phyloP scores from a whole-genome alignment of 1,140 invertebrate genomes.

The Saxidomus purpurata region DNA sequence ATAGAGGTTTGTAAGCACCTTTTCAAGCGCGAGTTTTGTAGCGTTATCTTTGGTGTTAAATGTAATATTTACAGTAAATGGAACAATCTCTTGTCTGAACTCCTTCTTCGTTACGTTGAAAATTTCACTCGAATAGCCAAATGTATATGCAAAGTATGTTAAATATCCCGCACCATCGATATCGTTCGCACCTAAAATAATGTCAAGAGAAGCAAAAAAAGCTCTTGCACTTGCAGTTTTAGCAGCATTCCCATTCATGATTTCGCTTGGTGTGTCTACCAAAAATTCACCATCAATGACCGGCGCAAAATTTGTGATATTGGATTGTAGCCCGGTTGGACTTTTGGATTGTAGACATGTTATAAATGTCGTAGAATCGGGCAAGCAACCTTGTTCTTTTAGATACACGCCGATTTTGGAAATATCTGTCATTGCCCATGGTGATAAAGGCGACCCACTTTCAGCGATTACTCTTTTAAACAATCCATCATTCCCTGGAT shows the following conservation, averaged over 20 bases:
- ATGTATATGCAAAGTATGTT: not conserved
- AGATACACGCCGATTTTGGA: not conserved
- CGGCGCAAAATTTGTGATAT: slow-evolving; percentile 87
- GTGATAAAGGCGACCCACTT: slow-evolving; percentile 25
- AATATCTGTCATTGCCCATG: slow-evolving; percentile 82
- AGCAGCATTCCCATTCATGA: slow-evolving; percentile 93
- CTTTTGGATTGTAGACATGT: not conserved
- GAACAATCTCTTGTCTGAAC: slow-evolving; percentile 3
- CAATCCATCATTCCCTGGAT: slow-evolving; percentile 51
- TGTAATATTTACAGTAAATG: not conserved
- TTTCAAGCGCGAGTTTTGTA: not conserved
- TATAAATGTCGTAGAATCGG: not conserved
- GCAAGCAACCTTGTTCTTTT: not conserved
- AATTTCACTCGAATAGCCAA: not conserved
- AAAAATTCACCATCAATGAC: slow-evolving; percentile 15
- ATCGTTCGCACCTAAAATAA: slow-evolving; percentile 89
- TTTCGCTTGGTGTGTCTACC: not conserved
- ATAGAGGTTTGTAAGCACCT: not conserved
- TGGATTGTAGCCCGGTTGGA: not conserved
- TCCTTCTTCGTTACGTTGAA: not conserved
- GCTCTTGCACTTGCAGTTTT: slow-evolving; percentile 92
- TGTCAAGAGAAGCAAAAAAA: slow-evolving; percentile 47
- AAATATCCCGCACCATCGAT: not conserved
- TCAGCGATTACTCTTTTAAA: slow-evolving; percentile 46
- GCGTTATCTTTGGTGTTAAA: not conserved